Evolutionary conservation across 2,888 invertebrate genomes (phyloP).

Genomic region (Lathronympha strigana): DNA sequence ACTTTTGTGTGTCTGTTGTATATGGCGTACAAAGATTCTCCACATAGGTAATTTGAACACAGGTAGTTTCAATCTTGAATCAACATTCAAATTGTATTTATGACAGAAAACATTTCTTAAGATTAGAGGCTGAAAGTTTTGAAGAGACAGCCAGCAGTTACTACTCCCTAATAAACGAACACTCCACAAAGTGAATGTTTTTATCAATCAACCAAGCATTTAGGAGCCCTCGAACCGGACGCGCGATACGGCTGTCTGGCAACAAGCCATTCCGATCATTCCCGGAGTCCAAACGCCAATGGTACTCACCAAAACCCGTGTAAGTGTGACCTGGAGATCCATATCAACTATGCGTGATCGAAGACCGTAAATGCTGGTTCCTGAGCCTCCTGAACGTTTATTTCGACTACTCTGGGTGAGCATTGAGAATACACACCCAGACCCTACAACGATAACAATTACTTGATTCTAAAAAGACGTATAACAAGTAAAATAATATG

Average conservation of each 20-base stretch:
- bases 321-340: not conserved
- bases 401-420: not conserved
- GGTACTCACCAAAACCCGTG: not conserved
- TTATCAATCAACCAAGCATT: constrained; percentile 52
- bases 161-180: not conserved
- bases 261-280: not conserved
- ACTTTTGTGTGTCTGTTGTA: no score
- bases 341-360: not conserved
- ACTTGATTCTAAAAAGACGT: not conserved
- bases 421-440: constrained; percentile 51
- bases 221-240: constrained; percentile 66
- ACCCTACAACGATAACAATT: constrained; percentile 45
- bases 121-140: not conserved
- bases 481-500: not conserved
- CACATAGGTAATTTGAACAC: no score
- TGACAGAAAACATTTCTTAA: no score
- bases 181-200: constrained; percentile 26
- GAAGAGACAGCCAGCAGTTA: not conserved
- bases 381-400: not conserved
- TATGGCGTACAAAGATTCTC: no score
- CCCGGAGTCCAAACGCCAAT: not conserved
- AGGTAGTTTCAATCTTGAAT: not conserved
- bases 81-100: no score
- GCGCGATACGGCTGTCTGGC: constrained; percentile 61
- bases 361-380: not conserved